Percentiles rank a stretch among this genome's conserved stretches.
Evolutionary conservation across 2,888 invertebrate genomes (phyloP).

Genomic region (Amphipoea oculea): DNA sequence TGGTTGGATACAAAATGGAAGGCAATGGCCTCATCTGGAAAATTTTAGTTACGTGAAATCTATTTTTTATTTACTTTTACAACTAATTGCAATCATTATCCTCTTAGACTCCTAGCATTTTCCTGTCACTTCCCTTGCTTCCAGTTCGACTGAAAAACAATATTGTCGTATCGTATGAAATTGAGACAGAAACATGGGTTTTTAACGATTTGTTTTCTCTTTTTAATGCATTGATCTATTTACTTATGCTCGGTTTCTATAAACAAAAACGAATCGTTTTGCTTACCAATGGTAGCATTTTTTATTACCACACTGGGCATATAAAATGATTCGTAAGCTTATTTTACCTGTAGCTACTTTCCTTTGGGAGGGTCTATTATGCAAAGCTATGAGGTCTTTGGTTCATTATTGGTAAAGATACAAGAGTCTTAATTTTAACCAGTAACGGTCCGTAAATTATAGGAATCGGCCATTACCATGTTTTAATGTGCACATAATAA

Average conservation of each 20-base stretch:
- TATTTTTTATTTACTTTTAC: constrained; percentile 1
- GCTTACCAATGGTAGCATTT: no score
- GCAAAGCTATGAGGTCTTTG: no score
- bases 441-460: no score
- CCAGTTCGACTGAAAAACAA: background rate
- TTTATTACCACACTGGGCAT: no score
- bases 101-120: background rate
- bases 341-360: no score
- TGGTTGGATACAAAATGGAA: background rate
- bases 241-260: background rate
- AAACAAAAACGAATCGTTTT: background rate
- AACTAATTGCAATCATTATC: constrained; percentile 7
- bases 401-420: no score
- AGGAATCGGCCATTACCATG: no score
- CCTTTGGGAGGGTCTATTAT: no score
- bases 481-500: background rate
- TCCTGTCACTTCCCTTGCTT: background rate
- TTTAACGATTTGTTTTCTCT: background rate
- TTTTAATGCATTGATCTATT: background rate
- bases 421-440: no score
- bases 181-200: no score
- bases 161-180: background rate
- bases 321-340: no score
- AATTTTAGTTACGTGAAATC: background rate
- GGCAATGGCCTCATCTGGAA: constrained; percentile 3